Evolutionary conservation across 2,797 vertebrate species (phyloP), one percentile per base, ranked within the genome.

Genomic region (Acridotheres tristis): DNA sequence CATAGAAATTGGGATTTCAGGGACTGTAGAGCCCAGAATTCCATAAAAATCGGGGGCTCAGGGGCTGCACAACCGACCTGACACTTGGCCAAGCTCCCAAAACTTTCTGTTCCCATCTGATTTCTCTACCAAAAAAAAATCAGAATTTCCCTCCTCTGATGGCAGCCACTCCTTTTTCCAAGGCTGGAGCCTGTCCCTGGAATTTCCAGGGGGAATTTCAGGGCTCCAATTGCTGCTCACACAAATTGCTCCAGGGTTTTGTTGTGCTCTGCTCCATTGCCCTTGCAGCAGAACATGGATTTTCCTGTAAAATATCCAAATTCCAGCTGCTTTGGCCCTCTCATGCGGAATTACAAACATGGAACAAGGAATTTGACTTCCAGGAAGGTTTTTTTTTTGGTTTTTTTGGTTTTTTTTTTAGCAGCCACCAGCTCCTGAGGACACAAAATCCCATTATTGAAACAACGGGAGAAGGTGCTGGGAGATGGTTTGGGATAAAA

Each of bases 291-390:
- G 19, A 62, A 80, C 55, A 54, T 0, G 32, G 61, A 75, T 71
- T 95, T 62, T 62, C 40, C 74, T 53, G 38, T 32, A 59, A 71
- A 62, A 76, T 7, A n/a, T 4, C 77, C 32, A 23, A 42, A 38
- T 42, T 62, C 57, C 54, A 71, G 69, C 65, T 55, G 36, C 14
- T 71, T 20, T 86, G 67, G 53, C 47, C 54, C 3, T 10, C 34
- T 76, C 30, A 14, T 1, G 40, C 1, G 0, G 23, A 66, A 58
- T 69, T n/a, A 69, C 8, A 2, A 2, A 6, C 0, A 18, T 27
- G 22, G 47, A 85, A 76, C 11, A 13, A 75, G 34, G n/a, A 50
- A 65, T 13, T 5, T 17, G 51, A 40, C 20, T 75, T 27, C 19
- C 38, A n/a, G 40, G 18, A 63, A 58, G 47, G 13, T 5, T 13